A percentile compares a stretch with the other conserved stretches of the same genome.
Evolutionary conservation across 2,113 vertebrate genomes (phyloP).

Genomic region (Tachysurus vachellii): DNA sequence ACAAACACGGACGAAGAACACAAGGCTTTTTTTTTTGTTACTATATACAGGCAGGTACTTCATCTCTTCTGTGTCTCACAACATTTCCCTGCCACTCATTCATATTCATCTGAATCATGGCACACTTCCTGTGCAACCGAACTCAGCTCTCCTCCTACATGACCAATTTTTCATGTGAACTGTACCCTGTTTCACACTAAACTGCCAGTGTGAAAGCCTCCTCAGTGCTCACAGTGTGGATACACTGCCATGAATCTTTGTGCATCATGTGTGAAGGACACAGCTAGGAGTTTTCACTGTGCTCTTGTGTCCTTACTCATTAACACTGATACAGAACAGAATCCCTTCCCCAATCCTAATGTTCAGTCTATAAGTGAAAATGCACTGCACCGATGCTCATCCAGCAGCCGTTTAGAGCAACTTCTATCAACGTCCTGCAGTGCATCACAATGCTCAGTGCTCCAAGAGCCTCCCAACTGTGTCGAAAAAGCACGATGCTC

Average conservation of each 20-base stretch:
- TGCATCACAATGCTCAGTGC: constrained; percentile 17
- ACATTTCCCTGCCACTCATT: too few species aligned
- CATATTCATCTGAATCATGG: too few species aligned
- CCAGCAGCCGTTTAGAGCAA: constrained; percentile 24
- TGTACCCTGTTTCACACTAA: too few species aligned
- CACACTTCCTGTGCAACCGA: background rate
- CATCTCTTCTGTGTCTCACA: too few species aligned
- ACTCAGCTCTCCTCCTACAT: too few species aligned
- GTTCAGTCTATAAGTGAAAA: constrained; percentile 2
- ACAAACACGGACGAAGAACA: too few species aligned
- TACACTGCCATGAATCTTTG: background rate
- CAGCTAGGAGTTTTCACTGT: background rate
- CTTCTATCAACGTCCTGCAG: constrained; percentile 34
- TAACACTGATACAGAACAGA: background rate
- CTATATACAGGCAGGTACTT: too few species aligned
- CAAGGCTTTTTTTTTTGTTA: too few species aligned
- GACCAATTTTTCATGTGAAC: too few species aligned
- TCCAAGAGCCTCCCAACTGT: constrained; percentile 11
- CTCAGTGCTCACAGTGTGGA: background rate
- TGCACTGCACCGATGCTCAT: background rate
- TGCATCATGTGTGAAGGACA: constrained; percentile 9
- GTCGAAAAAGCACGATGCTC: constrained; percentile 10
- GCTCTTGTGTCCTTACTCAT: background rate
- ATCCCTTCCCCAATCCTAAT: background rate
- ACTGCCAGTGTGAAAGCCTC: too few species aligned